Base-by-base conservation (phyloP, 2,113 vertebrate species). In the Barnardius zonarius region DNA sequence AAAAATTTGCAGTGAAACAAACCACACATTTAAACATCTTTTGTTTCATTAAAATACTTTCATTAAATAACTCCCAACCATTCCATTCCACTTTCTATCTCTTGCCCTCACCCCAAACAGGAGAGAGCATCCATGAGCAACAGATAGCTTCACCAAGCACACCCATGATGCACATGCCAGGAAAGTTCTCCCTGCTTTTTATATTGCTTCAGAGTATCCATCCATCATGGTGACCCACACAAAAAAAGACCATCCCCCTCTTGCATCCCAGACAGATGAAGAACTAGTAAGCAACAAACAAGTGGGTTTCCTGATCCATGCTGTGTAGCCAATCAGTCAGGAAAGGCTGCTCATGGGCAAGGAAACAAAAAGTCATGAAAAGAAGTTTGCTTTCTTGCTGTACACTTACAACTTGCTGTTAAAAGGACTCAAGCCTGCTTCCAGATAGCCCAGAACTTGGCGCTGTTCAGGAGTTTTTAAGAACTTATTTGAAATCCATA, bases 1-100 rank as follows among this genome's bases (percentile, higher is more conserved):
- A 95, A 93, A 75, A 75, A 52, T 64, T n/a, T 89, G 95, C 94
- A 97, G 74, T 90, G 92, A 96, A 93, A 88, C 81, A 84, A 95
- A 52, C 46, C 55, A 48, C 22, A 6, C 75, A 75, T 88, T 88
- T 68, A 81, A 86, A 68, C 69, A 67, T n/a, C 39, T 83, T 93
- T 90, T 90, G 72, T 81, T 89, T 86, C 55, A 75, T 84, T 86
- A 76, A 48, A 84, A 78, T 14, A 15, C 19, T 78, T 72, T 17
- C 39, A 64, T 87, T 89, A 82, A 91, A 39, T 81, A 89, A 37
- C 57, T 78, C 62, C 27, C 57, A 82, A 39, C 14, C 23, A 39
- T 66, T 55, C 66, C 57, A 43, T 8, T 70, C 22, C 70, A 13
- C 31, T 88, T 95, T 69, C 46, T 68, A 35, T 57, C 43, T 83